Base-by-base conservation (phyloP, 2,113 vertebrate genomes). In the Phasianus colchicus region DNA sequence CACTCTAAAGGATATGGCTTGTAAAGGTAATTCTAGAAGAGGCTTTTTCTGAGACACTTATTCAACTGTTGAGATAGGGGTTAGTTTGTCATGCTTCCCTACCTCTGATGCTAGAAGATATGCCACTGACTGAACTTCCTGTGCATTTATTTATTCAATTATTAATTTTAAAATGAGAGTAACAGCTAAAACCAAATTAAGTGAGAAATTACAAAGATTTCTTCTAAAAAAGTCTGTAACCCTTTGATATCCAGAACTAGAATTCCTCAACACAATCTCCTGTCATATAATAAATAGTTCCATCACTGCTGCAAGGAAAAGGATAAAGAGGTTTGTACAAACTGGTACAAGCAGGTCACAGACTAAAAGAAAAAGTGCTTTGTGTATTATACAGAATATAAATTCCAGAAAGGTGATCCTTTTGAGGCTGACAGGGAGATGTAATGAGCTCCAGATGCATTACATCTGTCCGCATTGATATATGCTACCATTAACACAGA, bases 1-100 rank as follows among this genome's bases (percentile, higher is more conserved):
- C 52, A 29, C 52, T 29, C 8, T 54, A 54, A 54, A 54, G 14
- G 52, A 14, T 54, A 29, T 29, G 29, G 27, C 27, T 54, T 54
- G 27, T 29, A 52, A 27, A 52, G 50, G 27, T 95, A 95, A 75
- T 96, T 96, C 95, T 83, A 82, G 91, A 89, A 95, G 77, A 92
- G 29, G 40, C 88, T 96, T 96, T 94, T 83, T 91, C 73, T 70
- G 96, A 95, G 66, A 75, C 95, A 90, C 32, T 77, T 21, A 38
- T 22, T 94, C 80, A 81, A 82, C 69, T 92, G 65, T 90, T 69
- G 32, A 77, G 52, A 70, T 54, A 84, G 93, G 10, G 72, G 67
- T 76, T 86, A 61, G 47, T 69, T 63, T 85, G 50, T 66, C 80
- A 29, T 19, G 52, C 40, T 90, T 92, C 60, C 19, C 79, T 42